A percentile compares a stretch with the other conserved stretches of the same genome.
Evolutionary conservation across 1,140 invertebrate species (phyloP).

Genomic region (Cepaea nemoralis): DNA sequence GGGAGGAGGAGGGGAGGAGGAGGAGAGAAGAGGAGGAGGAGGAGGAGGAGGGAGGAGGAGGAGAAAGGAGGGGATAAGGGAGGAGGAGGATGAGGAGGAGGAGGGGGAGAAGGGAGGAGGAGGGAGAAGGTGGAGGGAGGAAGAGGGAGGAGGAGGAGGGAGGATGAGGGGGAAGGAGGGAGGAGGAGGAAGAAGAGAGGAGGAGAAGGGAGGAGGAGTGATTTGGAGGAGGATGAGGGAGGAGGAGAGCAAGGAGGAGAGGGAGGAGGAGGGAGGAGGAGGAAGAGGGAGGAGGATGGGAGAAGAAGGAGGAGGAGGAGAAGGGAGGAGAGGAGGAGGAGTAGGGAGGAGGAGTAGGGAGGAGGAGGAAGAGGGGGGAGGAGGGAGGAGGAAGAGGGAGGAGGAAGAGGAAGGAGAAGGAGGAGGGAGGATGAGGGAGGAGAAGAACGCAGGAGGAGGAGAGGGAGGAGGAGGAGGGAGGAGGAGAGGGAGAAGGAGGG

Average conservation of each 20-base stretch:
- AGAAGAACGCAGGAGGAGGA: too few relatives aligned
- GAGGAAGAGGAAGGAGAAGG: background rate
- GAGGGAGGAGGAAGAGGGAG: background rate
- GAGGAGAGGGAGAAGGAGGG: too few relatives aligned
- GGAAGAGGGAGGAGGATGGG: too few relatives aligned
- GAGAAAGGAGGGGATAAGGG: too few relatives aligned
- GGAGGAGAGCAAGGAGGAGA: too few relatives aligned
- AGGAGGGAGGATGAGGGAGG: too few relatives aligned
- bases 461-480: background rate
- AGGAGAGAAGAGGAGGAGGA: constrained; percentile 18
- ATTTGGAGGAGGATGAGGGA: too few relatives aligned
- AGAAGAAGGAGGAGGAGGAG: background rate
- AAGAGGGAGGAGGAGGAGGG: background rate
- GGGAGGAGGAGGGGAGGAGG: background rate
- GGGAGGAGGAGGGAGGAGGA: background rate
- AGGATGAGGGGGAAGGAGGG: too few relatives aligned
- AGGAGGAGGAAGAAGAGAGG: background rate
- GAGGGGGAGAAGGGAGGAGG: too few relatives aligned
- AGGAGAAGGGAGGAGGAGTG: too few relatives aligned
- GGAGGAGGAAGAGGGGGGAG: background rate
- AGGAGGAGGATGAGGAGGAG: too few relatives aligned
- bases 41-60: background rate
- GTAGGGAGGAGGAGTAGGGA: too few relatives aligned
- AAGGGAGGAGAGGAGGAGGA: background rate
- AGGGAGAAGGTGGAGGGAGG: background rate